These are phyloP conservation scores for Xenopus petersii DNA, from an alignment of 2,797 vertebrate genomes.

Conservation along the genomic window DNA sequence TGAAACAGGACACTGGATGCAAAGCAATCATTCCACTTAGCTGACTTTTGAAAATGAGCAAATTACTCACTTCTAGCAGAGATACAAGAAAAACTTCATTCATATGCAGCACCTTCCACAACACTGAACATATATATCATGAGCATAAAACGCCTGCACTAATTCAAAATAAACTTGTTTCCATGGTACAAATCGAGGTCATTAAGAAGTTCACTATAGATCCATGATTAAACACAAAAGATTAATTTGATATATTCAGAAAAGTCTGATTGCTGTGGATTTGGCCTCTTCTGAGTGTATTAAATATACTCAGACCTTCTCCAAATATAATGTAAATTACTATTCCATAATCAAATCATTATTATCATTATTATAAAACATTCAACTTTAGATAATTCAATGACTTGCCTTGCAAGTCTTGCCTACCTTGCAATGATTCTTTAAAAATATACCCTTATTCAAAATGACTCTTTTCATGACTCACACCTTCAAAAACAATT, in stretches of 20 bases:
- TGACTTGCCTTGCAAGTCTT: no score
- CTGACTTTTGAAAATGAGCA: conserved; percentile 19
- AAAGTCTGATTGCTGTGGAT: neutral
- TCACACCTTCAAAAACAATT: no score
- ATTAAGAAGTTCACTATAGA: conserved; percentile 10
- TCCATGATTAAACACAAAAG: conserved; percentile 4
- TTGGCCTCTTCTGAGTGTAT: neutral
- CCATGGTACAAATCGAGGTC: neutral
- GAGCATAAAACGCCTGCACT: conserved; percentile 20
- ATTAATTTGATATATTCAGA: neutral
- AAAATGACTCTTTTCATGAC: no score
- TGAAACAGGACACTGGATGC: neutral
- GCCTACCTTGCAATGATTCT: no score
- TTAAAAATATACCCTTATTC: no score
- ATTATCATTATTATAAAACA: no score
- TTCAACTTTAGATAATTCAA: no score
- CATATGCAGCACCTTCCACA: conserved; percentile 18
- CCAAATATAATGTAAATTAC: conserved; percentile 2
- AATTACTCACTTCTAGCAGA: conserved; percentile 25
- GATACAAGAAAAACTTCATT: conserved; percentile 27
- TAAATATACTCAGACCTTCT: neutral
- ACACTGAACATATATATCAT: conserved; percentile 39
- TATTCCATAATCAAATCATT: neutral
- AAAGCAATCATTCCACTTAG: conserved; percentile 28
- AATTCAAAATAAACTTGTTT: conserved; percentile 31